A percentile compares a stretch with the other conserved stretches of the same genome.
These are phyloP conservation scores for Sylvilagus bachmani DNA, from an alignment of 2,113 vertebrate genomes.

Conservation along the genomic window DNA sequence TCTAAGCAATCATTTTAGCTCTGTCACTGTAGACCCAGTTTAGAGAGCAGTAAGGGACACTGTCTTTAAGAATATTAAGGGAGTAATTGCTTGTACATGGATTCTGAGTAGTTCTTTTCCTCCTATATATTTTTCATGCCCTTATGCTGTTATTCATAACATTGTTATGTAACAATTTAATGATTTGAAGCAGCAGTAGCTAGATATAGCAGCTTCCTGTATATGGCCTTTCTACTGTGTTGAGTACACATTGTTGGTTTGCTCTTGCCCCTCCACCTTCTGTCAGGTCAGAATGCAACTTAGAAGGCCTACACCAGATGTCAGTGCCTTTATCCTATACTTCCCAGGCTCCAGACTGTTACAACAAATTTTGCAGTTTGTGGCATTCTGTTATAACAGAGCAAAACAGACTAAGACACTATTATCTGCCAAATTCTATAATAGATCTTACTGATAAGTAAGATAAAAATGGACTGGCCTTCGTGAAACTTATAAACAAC, in stretches of 20 bases:
- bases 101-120: background rate
- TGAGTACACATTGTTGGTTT: background rate
- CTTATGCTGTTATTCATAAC: background rate
- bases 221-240: background rate
- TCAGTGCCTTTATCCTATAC: background rate
- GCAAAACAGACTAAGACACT: background rate
- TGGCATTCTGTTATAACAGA: background rate
- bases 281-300: background rate
- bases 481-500: constrained; percentile 38
- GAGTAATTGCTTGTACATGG: constrained; percentile 38
- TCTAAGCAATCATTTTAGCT: constrained; percentile 53
- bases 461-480: background rate
- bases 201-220: background rate
- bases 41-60: background rate
- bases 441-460: background rate
- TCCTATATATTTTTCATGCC: background rate
- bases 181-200: background rate
- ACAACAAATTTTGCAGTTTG: background rate
- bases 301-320: background rate
- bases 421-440: background rate
- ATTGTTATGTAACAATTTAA: background rate
- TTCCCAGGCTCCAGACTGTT: background rate
- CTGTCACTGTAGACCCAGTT: constrained; percentile 39
- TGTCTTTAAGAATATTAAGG: constrained; percentile 53
- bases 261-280: background rate